Conservation (phyloP, 64 coral and sea anemone genomes). For the Astreopora myriophthalma region DNA sequence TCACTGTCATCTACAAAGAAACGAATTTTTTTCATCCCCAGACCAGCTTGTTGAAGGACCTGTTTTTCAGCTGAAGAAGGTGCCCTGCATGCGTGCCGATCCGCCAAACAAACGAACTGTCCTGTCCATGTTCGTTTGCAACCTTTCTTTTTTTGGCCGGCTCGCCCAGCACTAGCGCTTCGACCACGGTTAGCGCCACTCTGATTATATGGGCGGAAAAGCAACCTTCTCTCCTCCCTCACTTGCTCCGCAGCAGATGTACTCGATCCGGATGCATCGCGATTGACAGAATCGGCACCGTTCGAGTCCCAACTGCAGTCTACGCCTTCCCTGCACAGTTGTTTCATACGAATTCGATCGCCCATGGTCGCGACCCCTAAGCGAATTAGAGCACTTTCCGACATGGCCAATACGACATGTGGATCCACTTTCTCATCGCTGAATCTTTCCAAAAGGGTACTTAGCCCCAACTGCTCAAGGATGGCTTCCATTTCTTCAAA, state of each 20-base stretch:
- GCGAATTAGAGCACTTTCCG: no score
- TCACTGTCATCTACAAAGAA: constrained; percentile 43
- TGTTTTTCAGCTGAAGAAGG: constrained; percentile 45
- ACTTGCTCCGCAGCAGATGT: not conserved
- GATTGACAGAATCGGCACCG: no score
- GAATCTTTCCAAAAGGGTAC: no score
- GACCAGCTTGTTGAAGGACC: constrained; percentile 15
- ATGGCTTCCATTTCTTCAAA: no score
- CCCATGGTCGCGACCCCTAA: no score
- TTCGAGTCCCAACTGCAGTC: no score
- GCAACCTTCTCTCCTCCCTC: not conserved
- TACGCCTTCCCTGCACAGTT: no score
- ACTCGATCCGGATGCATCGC: not conserved
- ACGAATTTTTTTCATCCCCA: constrained; percentile 47
- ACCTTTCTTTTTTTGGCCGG: not conserved
- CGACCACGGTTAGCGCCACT: not conserved
- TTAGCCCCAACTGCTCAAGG: no score
- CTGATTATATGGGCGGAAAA: not conserved
- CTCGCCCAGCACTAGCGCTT: not conserved
- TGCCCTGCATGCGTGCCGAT: constrained; percentile 25
- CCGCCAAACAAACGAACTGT: constrained; percentile 63
- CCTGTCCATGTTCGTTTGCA: constrained; percentile 11
- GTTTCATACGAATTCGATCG: no score
- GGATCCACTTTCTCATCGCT: no score
- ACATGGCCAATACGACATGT: no score